Conservation (phyloP, 2,888 invertebrate genomes). For the Mesopsocus fuscifrons region DNA sequence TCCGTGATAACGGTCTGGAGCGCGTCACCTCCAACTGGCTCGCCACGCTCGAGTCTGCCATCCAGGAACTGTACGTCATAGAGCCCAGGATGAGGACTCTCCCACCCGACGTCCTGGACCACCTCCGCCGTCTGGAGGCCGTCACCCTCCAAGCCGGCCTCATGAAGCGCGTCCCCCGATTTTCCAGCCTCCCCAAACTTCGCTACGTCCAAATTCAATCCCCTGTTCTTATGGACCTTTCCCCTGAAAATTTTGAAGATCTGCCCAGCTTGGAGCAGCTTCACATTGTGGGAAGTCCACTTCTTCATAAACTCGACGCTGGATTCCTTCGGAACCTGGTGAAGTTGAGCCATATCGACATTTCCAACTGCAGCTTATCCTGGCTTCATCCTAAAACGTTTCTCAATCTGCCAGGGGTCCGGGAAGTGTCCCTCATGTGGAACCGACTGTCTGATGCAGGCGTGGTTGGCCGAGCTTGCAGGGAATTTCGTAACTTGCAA, state of each 20-base stretch:
- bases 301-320: slow-evolving; percentile 47
- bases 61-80: slow-evolving; percentile 69
- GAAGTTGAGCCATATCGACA: slow-evolving; percentile 47
- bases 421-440: slow-evolving; percentile 45
- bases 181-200: slow-evolving; percentile 48
- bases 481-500: slow-evolving; percentile 54
- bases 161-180: slow-evolving; percentile 52
- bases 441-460: slow-evolving; percentile 59
- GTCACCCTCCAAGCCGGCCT: slow-evolving; percentile 61
- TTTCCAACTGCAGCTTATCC: slow-evolving; percentile 54
- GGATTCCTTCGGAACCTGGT: slow-evolving; percentile 50
- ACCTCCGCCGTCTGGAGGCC: slow-evolving; percentile 57
- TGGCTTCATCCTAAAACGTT: slow-evolving; percentile 63
- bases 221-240: slow-evolving; percentile 40
- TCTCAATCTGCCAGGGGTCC: slow-evolving; percentile 46
- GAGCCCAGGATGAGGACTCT: slow-evolving; percentile 63
- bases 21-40: slow-evolving; percentile 65
- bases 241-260: slow-evolving; percentile 47
- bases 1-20: slow-evolving; percentile 66
- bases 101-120: slow-evolving; percentile 57
- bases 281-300: slow-evolving; percentile 41
- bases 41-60: slow-evolving; percentile 50
- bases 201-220: slow-evolving; percentile 51
- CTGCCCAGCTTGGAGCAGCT: slow-evolving; percentile 53
- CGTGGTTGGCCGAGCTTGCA: slow-evolving; percentile 59